Percentiles rank a stretch among this genome's conserved stretches.
Conservation (phyloP, 2,113 vertebrate species). For the Tupaia chinensis region DNA sequence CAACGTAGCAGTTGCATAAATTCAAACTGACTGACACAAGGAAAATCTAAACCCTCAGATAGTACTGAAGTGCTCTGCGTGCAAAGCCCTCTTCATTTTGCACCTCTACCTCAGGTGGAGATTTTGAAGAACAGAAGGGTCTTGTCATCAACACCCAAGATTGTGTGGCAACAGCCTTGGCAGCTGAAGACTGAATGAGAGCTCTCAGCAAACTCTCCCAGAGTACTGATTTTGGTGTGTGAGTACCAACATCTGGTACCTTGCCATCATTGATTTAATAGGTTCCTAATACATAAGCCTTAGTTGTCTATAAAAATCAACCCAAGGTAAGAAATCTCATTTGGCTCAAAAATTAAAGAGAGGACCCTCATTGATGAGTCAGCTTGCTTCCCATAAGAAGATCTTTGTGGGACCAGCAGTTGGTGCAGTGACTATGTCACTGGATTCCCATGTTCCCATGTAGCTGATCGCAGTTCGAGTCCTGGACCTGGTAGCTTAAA, state of each 20-base stretch:
- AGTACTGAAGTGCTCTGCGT: not conserved
- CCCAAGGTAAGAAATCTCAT: not conserved
- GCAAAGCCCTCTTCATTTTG: not conserved
- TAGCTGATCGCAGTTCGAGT: too few species aligned
- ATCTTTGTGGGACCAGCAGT: not conserved
- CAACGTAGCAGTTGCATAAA: not conserved
- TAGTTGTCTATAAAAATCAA: not conserved
- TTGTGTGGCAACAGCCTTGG: not conserved
- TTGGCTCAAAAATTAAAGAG: not conserved
- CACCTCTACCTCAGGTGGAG: accelerated
- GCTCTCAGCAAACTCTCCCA: not conserved
- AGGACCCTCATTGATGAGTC: not conserved
- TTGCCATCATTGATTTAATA: not conserved
- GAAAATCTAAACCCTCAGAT: not conserved
- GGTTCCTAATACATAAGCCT: not conserved
- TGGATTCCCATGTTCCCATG: too few species aligned
- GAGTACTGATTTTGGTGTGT: not conserved
- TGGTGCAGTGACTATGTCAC: too few species aligned
- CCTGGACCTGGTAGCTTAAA: too few species aligned
- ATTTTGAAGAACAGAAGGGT: not conserved
- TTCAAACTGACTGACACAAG: not conserved
- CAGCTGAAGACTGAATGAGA: not conserved
- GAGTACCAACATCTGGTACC: not conserved
- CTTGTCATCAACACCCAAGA: not conserved
- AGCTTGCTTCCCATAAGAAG: not conserved